These are phyloP conservation scores for Eira barbara DNA, from an alignment of 2,113 vertebrate genomes.

Conservation along the genomic window DNA sequence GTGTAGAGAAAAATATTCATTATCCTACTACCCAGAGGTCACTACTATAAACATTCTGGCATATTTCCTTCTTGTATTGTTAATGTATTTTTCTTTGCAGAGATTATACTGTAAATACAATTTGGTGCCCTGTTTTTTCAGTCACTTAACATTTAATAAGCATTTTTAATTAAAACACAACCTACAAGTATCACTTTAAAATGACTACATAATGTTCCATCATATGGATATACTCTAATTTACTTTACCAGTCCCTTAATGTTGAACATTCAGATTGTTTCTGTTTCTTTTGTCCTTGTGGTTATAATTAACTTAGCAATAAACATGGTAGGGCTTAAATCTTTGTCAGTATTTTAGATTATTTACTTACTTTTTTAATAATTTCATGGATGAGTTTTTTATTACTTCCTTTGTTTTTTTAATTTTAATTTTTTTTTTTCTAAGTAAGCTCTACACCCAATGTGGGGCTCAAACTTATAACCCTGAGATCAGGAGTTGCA, in stretches of 20 bases:
- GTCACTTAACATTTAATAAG: neutral
- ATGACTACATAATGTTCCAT: neutral
- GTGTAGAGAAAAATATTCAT: neutral
- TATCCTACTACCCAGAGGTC: neutral
- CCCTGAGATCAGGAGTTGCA: neutral
- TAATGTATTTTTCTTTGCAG: neutral
- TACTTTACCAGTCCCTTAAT: neutral
- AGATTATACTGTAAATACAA: neutral
- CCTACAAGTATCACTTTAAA: neutral
- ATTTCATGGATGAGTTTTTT: neutral
- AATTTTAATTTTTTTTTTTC: neutral
- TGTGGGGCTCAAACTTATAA: neutral
- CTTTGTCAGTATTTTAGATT: constrained; percentile 30
- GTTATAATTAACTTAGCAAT: neutral
- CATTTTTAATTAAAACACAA: constrained; percentile 24
- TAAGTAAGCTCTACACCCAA: neutral
- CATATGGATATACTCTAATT: neutral
- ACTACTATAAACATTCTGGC: neutral
- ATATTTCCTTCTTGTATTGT: neutral
- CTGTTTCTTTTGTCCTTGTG: neutral
- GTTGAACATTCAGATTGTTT: neutral
- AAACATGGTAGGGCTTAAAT: neutral
- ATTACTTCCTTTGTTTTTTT: neutral
- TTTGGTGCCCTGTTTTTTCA: neutral
- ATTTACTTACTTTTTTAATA: neutral